These are phyloP conservation scores for Erythrolamprus reginae DNA, from an alignment of 2,113 vertebrate species.

Conservation along the genomic window DNA sequence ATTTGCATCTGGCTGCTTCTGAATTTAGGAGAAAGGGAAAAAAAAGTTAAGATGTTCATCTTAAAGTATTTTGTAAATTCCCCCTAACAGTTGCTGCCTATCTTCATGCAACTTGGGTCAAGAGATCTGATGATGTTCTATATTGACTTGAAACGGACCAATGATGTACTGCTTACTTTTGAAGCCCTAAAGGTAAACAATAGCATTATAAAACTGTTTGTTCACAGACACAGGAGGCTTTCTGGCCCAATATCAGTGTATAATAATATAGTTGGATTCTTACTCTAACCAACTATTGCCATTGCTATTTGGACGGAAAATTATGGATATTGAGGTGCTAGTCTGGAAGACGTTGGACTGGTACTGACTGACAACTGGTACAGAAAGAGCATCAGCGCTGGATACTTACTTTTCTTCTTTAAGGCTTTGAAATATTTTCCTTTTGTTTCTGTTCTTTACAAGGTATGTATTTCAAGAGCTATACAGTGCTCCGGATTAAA, in stretches of 20 bases:
- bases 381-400: not conserved
- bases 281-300: not conserved
- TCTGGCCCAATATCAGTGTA: not conserved
- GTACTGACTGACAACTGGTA: not conserved
- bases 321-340: not conserved
- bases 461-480: not conserved
- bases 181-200: constrained; percentile 91
- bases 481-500: not conserved
- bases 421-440: not conserved
- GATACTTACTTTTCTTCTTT: not conserved
- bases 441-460: not conserved
- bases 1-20: not conserved
- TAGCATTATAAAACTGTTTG: not conserved
- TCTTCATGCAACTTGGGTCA: constrained; percentile 97
- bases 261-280: not conserved
- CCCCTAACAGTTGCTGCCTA: constrained; percentile 82
- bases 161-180: constrained; percentile 94
- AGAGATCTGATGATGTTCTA: constrained; percentile 97
- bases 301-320: not conserved
- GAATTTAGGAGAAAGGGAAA: constrained; percentile 38
- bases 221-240: not conserved
- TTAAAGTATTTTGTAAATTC: constrained; percentile 21
- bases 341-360: not conserved
- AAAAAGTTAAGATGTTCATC: not conserved
- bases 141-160: constrained; percentile 94